A percentile compares a stretch with the other conserved stretches of the same genome.
These are phyloP conservation scores for Neuroterus valhalla DNA, from an alignment of 1,140 invertebrate genomes.

Conservation along the genomic window DNA sequence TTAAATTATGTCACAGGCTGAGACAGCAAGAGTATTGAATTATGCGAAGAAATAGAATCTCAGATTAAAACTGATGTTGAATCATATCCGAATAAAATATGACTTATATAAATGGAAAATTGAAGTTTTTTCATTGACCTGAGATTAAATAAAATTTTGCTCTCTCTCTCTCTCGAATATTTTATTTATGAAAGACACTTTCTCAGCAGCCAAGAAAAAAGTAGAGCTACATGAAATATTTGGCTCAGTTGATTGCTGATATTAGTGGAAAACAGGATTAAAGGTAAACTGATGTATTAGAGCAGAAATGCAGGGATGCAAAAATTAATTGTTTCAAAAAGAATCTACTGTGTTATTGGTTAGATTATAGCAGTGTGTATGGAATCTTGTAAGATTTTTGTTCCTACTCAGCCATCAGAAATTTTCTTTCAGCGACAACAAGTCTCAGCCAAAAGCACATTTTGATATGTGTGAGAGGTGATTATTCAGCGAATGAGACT, in stretches of 20 bases:
- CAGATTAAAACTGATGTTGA: too few species aligned
- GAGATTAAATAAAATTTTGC: not conserved
- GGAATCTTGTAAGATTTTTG: not conserved
- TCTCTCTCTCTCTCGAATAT: not conserved
- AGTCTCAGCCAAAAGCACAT: too few species aligned
- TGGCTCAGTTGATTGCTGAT: not conserved
- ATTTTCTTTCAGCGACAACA: not conserved
- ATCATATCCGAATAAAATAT: too few species aligned
- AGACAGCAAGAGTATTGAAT: too few species aligned
- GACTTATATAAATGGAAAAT: too few species aligned
- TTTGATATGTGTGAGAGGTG: too few species aligned
- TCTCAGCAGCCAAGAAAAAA: not conserved
- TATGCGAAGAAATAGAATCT: too few species aligned
- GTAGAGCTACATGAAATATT: slow-evolving; percentile 11
- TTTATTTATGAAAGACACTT: not conserved
- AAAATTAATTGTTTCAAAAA: not conserved
- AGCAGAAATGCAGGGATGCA: not conserved
- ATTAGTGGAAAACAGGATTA: not conserved
- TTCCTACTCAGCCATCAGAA: not conserved
- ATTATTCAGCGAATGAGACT: too few species aligned
- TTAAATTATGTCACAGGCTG: too few species aligned
- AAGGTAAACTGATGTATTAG: not conserved
- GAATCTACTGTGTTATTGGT: not conserved
- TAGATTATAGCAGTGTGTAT: not conserved
- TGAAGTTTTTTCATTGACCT: too few species aligned